Evolutionary conservation across 2,113 vertebrate genomes (phyloP).

Genomic region (Psephotus haematonotus): DNA sequence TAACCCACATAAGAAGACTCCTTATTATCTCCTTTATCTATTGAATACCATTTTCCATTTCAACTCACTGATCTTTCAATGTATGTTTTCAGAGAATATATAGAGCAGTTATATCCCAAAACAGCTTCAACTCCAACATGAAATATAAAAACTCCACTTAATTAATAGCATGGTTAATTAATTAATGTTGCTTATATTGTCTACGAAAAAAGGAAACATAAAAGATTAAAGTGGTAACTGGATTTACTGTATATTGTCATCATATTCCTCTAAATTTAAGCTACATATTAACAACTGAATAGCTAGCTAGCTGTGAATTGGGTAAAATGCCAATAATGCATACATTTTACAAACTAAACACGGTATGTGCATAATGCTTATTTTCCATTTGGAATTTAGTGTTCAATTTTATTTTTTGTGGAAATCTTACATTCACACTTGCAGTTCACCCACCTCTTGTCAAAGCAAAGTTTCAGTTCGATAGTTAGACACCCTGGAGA

Average conservation of each 20-base stretch:
- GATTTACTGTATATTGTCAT: not conserved
- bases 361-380: not conserved
- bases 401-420: not conserved
- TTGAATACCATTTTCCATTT: not conserved
- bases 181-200: not conserved
- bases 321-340: not conserved
- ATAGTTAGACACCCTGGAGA: not conserved
- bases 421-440: not conserved
- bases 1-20: not conserved
- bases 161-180: not conserved
- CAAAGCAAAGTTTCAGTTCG: constrained; percentile 39
- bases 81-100: not conserved
- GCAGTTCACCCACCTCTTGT: constrained; percentile 23
- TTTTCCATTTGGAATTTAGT: not conserved
- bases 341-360: not conserved
- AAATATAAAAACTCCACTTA: not conserved
- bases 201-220: not conserved
- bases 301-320: not conserved
- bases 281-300: not conserved
- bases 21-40: not conserved
- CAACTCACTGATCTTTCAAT: not conserved
- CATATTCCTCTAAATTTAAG: not conserved
- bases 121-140: not conserved
- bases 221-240: not conserved
- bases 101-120: not conserved